Evolutionary conservation across 2,888 invertebrate genomes (phyloP).

Genomic region (Macaria notata): DNA sequence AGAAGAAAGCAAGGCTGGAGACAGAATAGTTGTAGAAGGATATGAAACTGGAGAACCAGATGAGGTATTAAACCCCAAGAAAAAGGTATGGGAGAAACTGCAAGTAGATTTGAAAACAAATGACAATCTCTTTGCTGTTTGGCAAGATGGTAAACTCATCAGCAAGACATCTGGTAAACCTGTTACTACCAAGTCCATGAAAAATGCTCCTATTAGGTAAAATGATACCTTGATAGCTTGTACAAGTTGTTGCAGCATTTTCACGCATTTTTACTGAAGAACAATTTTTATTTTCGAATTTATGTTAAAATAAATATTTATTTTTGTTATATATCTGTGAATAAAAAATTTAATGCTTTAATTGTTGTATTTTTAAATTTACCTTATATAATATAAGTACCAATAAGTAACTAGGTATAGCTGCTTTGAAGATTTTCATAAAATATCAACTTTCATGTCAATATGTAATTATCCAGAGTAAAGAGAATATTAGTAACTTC

Average conservation of each 20-base stretch:
- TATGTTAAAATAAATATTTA: conserved; percentile 1
- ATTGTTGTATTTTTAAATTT: no score
- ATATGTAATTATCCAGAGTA: no score
- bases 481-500: no score
- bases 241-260: not conserved
- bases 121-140: conserved; percentile 87
- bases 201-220: conserved; percentile 92
- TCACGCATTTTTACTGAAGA: conserved; percentile 3
- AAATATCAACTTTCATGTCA: no score
- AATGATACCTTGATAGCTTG: not conserved
- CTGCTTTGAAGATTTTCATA: no score
- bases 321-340: not conserved
- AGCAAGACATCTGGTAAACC: conserved; percentile 87
- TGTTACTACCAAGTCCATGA: conserved; percentile 88
- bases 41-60: conserved; percentile 90
- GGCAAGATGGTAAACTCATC: conserved; percentile 91
- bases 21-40: conserved; percentile 91
- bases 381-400: no score
- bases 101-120: conserved; percentile 90
- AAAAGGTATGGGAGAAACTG: conserved; percentile 98
- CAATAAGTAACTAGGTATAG: no score
- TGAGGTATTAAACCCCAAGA: conserved; percentile 95
- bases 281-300: conserved; percentile 4
- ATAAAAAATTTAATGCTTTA: not conserved
- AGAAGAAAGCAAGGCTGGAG: conserved; percentile 89